Evolutionary conservation across 2,113 vertebrate species (phyloP).

Genomic region (Laterallus jamaicensis): DNA sequence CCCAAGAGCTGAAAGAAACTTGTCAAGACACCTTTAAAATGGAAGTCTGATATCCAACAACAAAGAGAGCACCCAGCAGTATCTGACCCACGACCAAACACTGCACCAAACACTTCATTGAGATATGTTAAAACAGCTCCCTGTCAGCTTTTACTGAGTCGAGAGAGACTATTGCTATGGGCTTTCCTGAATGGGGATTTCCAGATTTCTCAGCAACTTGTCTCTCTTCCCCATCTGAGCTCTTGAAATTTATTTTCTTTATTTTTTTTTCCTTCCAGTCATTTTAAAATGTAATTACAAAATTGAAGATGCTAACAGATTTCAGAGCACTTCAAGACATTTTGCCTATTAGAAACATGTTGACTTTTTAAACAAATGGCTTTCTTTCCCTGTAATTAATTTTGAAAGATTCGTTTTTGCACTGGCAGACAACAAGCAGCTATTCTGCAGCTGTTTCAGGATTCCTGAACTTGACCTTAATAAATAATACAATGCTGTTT

Average conservation of each 20-base stretch:
- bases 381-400: constrained; percentile 45
- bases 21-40: constrained; percentile 13
- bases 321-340: constrained; percentile 31
- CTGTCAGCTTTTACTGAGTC: neutral
- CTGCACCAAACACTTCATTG: neutral
- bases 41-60: neutral
- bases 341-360: neutral
- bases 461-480: constrained; percentile 45
- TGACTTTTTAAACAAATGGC: constrained; percentile 39
- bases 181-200: neutral
- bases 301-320: constrained; percentile 28
- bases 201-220: neutral
- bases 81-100: neutral
- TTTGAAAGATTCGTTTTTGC: constrained; percentile 26
- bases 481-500: neutral
- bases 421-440: neutral
- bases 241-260: neutral
- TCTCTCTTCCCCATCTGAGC: neutral
- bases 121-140: neutral
- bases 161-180: neutral
- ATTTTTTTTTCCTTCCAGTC: neutral
- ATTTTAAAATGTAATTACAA: constrained; percentile 29
- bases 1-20: neutral
- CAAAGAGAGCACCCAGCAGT: neutral
- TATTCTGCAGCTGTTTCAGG: constrained; percentile 10